phyloP scores from a whole-genome alignment of 2,113 vertebrate genomes.

The Festucalex cinctus region DNA sequence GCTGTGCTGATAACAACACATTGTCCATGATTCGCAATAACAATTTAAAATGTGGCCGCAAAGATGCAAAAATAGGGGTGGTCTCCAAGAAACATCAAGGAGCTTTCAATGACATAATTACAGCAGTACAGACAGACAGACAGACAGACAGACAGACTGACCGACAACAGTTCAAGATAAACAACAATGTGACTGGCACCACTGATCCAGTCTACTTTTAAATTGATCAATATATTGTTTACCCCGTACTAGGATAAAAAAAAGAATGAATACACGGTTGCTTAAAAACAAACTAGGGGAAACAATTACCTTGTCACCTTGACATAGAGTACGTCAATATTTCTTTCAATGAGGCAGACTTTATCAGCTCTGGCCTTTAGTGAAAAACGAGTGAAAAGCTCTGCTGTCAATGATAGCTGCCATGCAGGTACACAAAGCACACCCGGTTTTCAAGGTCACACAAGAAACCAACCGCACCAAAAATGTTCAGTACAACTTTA shows the following conservation, averaged over 20 bases:
- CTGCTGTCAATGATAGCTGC: slow-evolving; percentile 80
- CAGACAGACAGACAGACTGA: no score
- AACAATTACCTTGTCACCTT: slow-evolving; percentile 83
- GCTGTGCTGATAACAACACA: no score
- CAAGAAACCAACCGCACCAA: neutral
- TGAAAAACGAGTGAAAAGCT: slow-evolving; percentile 80
- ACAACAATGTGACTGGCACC: neutral
- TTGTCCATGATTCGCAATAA: no score
- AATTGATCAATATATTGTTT: no score
- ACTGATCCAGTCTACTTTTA: neutral
- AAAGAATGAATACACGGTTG: neutral
- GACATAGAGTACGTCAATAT: slow-evolving; percentile 85
- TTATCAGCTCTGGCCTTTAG: slow-evolving; percentile 86
- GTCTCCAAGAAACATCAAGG: no score
- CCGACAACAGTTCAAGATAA: neutral
- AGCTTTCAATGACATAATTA: no score
- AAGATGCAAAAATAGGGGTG: no score
- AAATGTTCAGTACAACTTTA: no score
- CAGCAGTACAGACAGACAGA: no score
- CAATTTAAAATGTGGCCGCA: no score
- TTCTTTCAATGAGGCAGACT: slow-evolving; percentile 84
- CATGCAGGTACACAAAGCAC: slow-evolving; percentile 33
- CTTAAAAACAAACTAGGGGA: slow-evolving; percentile 31
- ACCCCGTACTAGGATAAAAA: neutral
- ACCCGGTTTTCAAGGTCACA: slow-evolving; percentile 17